Percentiles rank a stretch among this genome's conserved stretches.
Conservation (phyloP, 2,113 vertebrate genomes). For the Ceyx cyanopectus region DNA sequence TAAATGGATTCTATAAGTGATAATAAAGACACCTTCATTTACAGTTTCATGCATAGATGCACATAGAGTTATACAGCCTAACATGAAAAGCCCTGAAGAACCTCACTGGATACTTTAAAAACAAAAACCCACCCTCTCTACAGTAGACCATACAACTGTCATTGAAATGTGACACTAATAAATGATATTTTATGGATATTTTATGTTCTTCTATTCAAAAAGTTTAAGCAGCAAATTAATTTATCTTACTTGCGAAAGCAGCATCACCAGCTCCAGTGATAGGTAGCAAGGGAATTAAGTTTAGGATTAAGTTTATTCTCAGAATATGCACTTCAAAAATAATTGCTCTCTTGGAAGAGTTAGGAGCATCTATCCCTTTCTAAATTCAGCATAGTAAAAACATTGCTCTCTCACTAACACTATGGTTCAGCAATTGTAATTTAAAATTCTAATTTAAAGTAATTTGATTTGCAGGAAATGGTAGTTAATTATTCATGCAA, state of each 20-base stretch:
- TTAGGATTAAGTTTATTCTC: not conserved
- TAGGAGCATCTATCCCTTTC: slow-evolving; percentile 22
- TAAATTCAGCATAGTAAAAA: not conserved
- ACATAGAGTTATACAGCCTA: not conserved
- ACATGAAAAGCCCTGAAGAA: not conserved
- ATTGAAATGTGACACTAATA: not conserved
- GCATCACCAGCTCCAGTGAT: not conserved
- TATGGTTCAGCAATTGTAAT: slow-evolving; percentile 15
- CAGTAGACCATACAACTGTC: not conserved
- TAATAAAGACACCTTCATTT: not conserved
- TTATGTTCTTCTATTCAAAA: not conserved
- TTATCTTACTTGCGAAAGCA: not conserved
- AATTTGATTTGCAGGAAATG: slow-evolving; percentile 59
- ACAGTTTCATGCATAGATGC: not conserved
- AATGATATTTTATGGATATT: not conserved
- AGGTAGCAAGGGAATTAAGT: not conserved
- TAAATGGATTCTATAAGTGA: not conserved
- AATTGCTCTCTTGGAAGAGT: slow-evolving; percentile 30
- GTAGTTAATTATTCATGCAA: slow-evolving; percentile 46
- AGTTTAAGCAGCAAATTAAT: not conserved
- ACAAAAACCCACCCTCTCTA: not conserved
- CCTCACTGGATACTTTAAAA: not conserved
- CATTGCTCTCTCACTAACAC: not conserved
- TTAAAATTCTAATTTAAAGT: slow-evolving; percentile 48
- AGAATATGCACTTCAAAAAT: not conserved